Conservation (phyloP, 2,113 vertebrate genomes). For the Thymallus thymallus region DNA sequence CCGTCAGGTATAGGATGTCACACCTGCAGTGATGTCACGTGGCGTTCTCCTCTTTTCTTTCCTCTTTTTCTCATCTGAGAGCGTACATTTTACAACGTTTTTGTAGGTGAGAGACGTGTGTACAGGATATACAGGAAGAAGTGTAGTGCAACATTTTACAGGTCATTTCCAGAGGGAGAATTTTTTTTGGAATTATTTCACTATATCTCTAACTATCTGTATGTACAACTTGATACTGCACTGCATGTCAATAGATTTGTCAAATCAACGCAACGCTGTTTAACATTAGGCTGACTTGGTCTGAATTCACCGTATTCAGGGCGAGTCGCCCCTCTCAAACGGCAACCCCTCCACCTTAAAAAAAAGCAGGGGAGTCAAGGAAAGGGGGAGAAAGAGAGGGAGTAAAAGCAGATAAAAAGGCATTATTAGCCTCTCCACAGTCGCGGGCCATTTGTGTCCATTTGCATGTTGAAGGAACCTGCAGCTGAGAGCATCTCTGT, state of each 20-base stretch:
- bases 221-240: no score
- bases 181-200: not conserved
- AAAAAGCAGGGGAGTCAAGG: slow-evolving; percentile 41
- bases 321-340: not conserved
- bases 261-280: not conserved
- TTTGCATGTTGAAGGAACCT: slow-evolving; percentile 95
- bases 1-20: no score
- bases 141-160: not conserved
- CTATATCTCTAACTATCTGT: not conserved
- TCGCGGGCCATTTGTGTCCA: slow-evolving; percentile 98
- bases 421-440: slow-evolving; percentile 91
- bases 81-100: not conserved
- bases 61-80: no score
- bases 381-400: slow-evolving; percentile 41
- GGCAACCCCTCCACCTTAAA: slow-evolving; percentile 12
- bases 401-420: slow-evolving; percentile 61
- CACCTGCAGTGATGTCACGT: no score
- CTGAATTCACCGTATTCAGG: not conserved
- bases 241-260: not conserved
- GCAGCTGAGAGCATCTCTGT: slow-evolving; percentile 94
- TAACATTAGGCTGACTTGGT: not conserved
- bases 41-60: no score
- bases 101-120: not conserved
- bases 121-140: not conserved
- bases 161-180: not conserved